Base-by-base conservation (phyloP, 2,888 invertebrate species). In the Drosophila subsilvestris region DNA sequence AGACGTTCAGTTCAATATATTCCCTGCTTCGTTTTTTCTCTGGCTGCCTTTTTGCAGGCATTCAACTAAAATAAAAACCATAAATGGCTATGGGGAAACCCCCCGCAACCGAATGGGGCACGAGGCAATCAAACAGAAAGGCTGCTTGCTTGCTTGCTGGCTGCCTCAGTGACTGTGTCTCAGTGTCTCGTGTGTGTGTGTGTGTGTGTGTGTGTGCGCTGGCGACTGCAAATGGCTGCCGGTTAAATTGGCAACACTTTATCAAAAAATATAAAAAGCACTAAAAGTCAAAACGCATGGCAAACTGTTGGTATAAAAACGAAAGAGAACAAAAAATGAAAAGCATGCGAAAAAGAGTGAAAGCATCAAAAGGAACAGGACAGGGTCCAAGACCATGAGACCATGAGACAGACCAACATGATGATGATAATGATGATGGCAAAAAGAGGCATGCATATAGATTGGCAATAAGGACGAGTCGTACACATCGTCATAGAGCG, bases 221-320 rank as follows among this genome's bases (percentile, higher is more conserved):
- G 50, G 67, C 20, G 63, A 54, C 55, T 76, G 62, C 72, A 86
- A 86, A 86, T 84, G 85, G 85, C 85, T 86, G 80, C 76, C 80
- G 80, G 85, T 80, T 86, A 85, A 85, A 85, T 86, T 86, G 85
- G 86, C 86, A 85, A 85, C 86, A 85, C 86, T 85, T 85, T 85
- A 82, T 86, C 84, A 86, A 85, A 85, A 86, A 83, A 85, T 83
- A 84, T 84, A 83, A 84, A 84, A 84, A 79, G 79, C 85, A 84
- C 82, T 83, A 85, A 84, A 85, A 85, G 83, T 83, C 83, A 83
- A 80, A 80, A 79, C 74, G 79, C 80, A 80, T 79, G 71, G 63
- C 75, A 75, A 81, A 77, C 79, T 75, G 68, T 79, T 78, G 67
- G 68, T 45, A 54, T 55, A 70, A 65, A 56, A 44, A 54, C 50